Percentiles rank a stretch among this genome's conserved stretches.
phyloP scores from a whole-genome alignment of 2,113 vertebrate genomes.

The Hippoglossus stenolepis region DNA sequence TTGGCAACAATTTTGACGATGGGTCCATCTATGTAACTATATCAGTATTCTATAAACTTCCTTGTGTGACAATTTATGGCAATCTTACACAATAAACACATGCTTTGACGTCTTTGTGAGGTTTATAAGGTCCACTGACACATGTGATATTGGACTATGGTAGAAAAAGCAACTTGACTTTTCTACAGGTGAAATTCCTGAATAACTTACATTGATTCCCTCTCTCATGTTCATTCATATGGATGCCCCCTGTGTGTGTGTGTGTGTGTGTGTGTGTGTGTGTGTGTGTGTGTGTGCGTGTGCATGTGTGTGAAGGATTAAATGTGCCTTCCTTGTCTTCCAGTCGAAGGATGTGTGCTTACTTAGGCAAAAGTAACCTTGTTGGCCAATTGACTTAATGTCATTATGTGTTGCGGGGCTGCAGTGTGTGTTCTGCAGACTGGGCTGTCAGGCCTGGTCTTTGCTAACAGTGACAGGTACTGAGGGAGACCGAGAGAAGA shows the following conservation, averaged over 20 bases:
- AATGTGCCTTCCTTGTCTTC: constrained; percentile 29
- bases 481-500: constrained; percentile 38
- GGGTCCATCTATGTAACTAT: too few relatives aligned
- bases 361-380: constrained; percentile 53
- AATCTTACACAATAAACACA: not conserved
- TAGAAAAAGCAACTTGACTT: constrained; percentile 1
- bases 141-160: not conserved
- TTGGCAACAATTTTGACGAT: too few relatives aligned
- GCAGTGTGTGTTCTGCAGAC: constrained; percentile 57
- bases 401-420: constrained; percentile 52
- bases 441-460: constrained; percentile 43
- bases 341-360: constrained; percentile 27
- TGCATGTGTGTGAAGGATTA: constrained; percentile 4
- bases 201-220: constrained; percentile 31
- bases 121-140: not conserved
- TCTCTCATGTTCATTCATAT: constrained; percentile 34
- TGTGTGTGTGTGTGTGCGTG: not conserved
- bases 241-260: not conserved
- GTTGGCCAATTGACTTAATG: constrained; percentile 67
- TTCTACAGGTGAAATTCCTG: not conserved
- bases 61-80: too few relatives aligned
- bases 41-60: too few relatives aligned
- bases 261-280: not conserved
- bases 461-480: constrained; percentile 54
- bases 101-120: not conserved